Evolutionary conservation across 2,888 invertebrate genomes (phyloP).

Genomic region (Campaea margaritaria): DNA sequence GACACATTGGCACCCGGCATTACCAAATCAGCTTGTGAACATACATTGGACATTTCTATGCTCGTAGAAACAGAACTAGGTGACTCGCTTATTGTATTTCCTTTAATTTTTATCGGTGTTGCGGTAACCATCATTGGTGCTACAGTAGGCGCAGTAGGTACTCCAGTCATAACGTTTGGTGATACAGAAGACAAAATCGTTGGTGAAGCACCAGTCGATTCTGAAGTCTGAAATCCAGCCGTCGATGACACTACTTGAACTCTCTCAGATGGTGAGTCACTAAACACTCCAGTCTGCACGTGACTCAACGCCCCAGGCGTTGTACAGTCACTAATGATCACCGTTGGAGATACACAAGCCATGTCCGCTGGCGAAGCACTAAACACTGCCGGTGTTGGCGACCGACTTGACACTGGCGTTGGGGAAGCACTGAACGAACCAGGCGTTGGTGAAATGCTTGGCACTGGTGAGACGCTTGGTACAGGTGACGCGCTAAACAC

Average conservation of each 20-base stretch:
- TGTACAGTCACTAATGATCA: neutral
- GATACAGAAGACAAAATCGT: neutral
- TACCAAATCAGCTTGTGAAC: neutral
- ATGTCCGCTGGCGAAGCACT: neutral
- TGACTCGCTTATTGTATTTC: neutral
- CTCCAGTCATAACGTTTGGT: neutral
- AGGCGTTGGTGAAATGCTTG: constrained; percentile 12
- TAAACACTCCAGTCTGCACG: neutral
- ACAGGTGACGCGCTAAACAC: constrained; percentile 36
- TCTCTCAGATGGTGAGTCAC: neutral
- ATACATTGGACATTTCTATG: neutral
- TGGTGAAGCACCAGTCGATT: neutral
- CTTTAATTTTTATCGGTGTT: neutral
- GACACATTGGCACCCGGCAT: constrained; percentile 11
- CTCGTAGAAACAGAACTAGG: neutral
- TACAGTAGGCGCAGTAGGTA: neutral
- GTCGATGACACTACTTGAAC: no score
- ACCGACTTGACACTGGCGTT: constrained; percentile 15
- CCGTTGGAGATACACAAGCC: neutral
- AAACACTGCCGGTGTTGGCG: neutral
- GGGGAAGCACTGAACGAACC: neutral
- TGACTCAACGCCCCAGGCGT: neutral
- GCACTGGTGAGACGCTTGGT: constrained; percentile 25
- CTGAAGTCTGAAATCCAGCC: neutral
- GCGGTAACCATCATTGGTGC: neutral